Conservation (phyloP, 1,140 invertebrate genomes). For the Ceratina calcarata region DNA sequence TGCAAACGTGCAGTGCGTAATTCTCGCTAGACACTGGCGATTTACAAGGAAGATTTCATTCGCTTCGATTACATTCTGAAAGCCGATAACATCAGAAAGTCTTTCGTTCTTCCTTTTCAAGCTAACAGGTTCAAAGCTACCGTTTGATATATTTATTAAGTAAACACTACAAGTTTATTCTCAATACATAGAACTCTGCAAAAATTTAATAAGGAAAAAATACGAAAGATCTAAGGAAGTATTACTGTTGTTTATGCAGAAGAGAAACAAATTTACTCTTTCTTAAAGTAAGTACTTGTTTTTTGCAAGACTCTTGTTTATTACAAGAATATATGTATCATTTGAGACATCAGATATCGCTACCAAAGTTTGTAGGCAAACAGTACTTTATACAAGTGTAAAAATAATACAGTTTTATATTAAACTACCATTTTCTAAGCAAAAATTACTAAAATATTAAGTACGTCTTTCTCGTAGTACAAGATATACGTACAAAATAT, state of each 20-base stretch:
- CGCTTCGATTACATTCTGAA: neutral
- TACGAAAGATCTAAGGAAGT: no score
- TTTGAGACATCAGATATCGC: slow-evolving; percentile 4
- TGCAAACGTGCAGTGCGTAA: slow-evolving; percentile 61
- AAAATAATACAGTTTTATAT: neutral
- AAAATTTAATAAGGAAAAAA: no score
- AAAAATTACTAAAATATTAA: slow-evolving; percentile 11
- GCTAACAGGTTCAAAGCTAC: neutral
- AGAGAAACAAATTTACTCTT: no score
- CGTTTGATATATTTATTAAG: no score
- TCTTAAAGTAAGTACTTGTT: no score
- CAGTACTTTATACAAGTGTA: neutral
- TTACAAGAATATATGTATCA: neutral
- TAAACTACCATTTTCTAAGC: neutral
- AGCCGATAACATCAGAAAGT: no score
- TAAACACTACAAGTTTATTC: no score
- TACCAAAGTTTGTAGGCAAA: neutral
- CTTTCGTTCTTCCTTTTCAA: neutral
- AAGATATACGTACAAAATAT: slow-evolving; percentile 36
- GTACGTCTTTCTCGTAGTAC: neutral
- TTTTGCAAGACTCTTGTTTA: no score
- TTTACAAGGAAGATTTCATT: slow-evolving; percentile 54
- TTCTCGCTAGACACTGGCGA: slow-evolving; percentile 54
- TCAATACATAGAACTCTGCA: no score
- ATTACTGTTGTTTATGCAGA: no score